Evolutionary conservation across 2,888 invertebrate species (phyloP), one percentile per base, ranked within the genome.

Genomic region (Dryococelus australis): DNA sequence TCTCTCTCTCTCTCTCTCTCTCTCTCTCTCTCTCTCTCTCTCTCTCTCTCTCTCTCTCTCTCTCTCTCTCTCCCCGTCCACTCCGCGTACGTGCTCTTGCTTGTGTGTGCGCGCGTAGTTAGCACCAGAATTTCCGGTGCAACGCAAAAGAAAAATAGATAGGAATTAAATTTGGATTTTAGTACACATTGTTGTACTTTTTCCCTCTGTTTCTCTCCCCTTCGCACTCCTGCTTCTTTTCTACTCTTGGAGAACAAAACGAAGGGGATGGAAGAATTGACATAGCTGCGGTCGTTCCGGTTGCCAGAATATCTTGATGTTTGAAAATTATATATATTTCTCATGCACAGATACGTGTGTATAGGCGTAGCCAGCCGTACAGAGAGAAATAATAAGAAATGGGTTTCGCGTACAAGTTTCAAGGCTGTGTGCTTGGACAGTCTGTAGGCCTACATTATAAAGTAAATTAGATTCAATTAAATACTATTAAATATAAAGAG

Each of bases 131-230:
- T 83, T 35, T 83, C 83, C 28, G 83, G 83, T 83, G 83, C 83
- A 83, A 83, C 83, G 83, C 28, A 83, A 83, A 83, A 83, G 83
- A 83, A 83, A 83, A 83, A 83, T 83, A 83, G 83, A 83, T 83
- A 83, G 83, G 83, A 83, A 83, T 83, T 83, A 83, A 83, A 83
- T 83, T 83, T 83, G 43, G 28, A 83, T 83, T 83, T 83, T 83
- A 28, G 83, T 83, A 83, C 65, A 65, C 65, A 65, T n/a, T 65
- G 65, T 65, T 65, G 65, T 65, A 65, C n/a, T 65, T 65, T 65
- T 65, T 24, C n/a, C 65, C n/a, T 20, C 16, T 47, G 47, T n/a
- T 20, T 20, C 65, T 65, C 65, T 0, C 65, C n/a, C n/a, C 10
- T 24, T 65, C 65, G 20, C 24, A 9, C 51, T 51, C 65, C n/a